phyloP scores from a whole-genome alignment of 92 coral and sea anemone species.

The Zoanthus solanderi region DNA sequence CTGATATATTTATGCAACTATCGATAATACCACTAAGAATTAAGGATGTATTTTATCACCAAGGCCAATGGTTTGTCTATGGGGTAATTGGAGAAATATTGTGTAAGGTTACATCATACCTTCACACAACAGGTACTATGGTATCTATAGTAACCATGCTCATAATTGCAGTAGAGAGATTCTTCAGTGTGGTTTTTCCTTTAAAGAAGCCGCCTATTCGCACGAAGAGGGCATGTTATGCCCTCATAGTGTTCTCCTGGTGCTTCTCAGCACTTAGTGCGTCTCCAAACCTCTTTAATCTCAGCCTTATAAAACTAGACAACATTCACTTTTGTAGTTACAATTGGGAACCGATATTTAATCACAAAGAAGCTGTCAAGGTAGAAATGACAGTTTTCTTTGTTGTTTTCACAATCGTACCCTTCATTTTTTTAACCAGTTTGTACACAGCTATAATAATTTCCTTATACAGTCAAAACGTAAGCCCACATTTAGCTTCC shows the following conservation, averaged over 20 bases:
- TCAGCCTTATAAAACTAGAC: not conserved
- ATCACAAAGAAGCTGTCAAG: not conserved
- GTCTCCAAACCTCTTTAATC: slow-evolving; percentile 39
- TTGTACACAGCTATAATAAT: slow-evolving; percentile 47
- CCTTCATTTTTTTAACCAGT: slow-evolving; percentile 33
- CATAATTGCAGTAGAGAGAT: slow-evolving; percentile 66
- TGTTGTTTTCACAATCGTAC: slow-evolving; percentile 45
- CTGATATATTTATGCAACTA: slow-evolving; percentile 48
- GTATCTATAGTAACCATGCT: slow-evolving; percentile 60
- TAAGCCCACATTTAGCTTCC: slow-evolving; percentile 16
- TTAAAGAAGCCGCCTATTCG: slow-evolving; percentile 47
- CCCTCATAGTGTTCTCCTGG: slow-evolving; percentile 57
- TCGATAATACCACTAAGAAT: slow-evolving; percentile 40
- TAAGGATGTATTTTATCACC: slow-evolving; percentile 35
- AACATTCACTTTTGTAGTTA: not conserved
- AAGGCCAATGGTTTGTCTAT: slow-evolving; percentile 47
- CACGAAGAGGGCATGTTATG: slow-evolving; percentile 40
- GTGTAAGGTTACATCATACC: slow-evolving; percentile 41
- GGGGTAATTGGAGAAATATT: slow-evolving; percentile 46
- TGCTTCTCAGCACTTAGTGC: slow-evolving; percentile 21
- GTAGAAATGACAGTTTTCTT: slow-evolving; percentile 2
- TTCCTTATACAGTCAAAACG: slow-evolving; percentile 14
- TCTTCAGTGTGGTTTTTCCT: slow-evolving; percentile 59
- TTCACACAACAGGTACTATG: slow-evolving; percentile 15
- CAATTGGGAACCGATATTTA: slow-evolving; percentile 46